Evolutionary conservation across 1,140 invertebrate genomes (phyloP).

Genomic region (Drosophila neocordata): DNA sequence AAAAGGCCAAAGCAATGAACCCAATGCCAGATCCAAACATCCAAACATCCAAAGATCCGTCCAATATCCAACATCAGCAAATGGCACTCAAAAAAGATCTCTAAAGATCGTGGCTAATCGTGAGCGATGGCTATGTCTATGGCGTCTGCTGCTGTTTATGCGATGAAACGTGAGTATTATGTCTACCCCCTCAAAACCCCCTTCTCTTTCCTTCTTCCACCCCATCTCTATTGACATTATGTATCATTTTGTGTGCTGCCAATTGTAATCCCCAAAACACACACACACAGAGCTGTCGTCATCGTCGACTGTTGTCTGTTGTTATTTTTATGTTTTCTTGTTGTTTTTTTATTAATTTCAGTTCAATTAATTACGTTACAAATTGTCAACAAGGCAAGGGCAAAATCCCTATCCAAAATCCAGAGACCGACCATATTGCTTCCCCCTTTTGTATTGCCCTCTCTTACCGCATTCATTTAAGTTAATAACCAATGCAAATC

Average conservation of each 20-base stretch:
- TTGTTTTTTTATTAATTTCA: slow-evolving; percentile 67
- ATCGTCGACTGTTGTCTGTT: slow-evolving; percentile 38
- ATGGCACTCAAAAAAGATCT: slow-evolving; percentile 27
- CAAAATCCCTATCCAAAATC: slow-evolving; percentile 8
- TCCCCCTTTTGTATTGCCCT: neutral
- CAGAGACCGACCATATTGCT: neutral
- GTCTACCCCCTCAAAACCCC: no score
- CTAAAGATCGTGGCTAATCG: slow-evolving; percentile 58
- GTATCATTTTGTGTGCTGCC: slow-evolving; percentile 55
- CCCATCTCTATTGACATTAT: slow-evolving; percentile 67
- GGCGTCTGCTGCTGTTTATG: slow-evolving; percentile 43
- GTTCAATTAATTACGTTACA: slow-evolving; percentile 75
- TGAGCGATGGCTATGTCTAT: slow-evolving; percentile 61
- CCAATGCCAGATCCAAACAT: slow-evolving; percentile 12
- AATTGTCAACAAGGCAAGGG: slow-evolving; percentile 65
- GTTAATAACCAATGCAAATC: slow-evolving; percentile 75
- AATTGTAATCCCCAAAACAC: slow-evolving; percentile 62
- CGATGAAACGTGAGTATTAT: slow-evolving; percentile 65
- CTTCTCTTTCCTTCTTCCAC: slow-evolving; percentile 42
- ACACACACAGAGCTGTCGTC: slow-evolving; percentile 52
- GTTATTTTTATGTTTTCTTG: slow-evolving; percentile 9
- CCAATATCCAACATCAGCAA: slow-evolving; percentile 20
- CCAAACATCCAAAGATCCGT: no score
- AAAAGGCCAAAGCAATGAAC: slow-evolving; percentile 56
- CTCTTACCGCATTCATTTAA: slow-evolving; percentile 41